These are phyloP conservation scores for Dicerorhinus sumatrensis DNA, from an alignment of 2,113 vertebrate genomes.

Conservation along the genomic window DNA sequence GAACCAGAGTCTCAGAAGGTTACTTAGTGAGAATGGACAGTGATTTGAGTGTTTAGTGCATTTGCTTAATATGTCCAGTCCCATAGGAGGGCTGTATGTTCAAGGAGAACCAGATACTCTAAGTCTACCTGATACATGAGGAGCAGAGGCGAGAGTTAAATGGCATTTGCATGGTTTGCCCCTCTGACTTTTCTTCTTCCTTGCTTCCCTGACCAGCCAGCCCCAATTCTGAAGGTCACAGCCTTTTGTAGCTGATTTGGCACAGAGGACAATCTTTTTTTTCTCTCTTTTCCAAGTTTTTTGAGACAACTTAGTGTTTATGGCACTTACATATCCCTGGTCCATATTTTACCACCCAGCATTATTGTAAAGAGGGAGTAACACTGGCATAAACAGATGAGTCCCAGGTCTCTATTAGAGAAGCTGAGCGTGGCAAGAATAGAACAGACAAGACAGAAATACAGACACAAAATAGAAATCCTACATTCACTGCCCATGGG, in stretches of 20 bases:
- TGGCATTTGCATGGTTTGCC: background rate
- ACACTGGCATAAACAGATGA: background rate
- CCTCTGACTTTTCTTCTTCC: background rate
- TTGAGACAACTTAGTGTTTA: background rate
- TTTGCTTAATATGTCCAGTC: background rate
- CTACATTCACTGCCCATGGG: background rate
- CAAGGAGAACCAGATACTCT: background rate
- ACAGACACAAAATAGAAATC: background rate
- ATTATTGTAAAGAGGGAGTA: background rate
- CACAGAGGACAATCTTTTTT: background rate
- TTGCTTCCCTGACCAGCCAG: background rate
- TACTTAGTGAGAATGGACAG: background rate
- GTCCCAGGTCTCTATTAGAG: background rate
- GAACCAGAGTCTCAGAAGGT: background rate
- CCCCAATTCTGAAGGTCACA: background rate
- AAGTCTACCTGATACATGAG: background rate
- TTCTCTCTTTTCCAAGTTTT: background rate
- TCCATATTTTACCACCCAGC: background rate
- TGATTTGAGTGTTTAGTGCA: background rate
- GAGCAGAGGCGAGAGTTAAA: background rate
- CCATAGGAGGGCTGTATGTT: background rate
- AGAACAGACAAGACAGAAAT: conserved; percentile 14
- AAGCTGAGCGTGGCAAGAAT: background rate
- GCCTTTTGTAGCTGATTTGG: background rate
- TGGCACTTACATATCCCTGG: background rate